Conservation (phyloP, 1,140 invertebrate genomes). For the Diprion similis region DNA sequence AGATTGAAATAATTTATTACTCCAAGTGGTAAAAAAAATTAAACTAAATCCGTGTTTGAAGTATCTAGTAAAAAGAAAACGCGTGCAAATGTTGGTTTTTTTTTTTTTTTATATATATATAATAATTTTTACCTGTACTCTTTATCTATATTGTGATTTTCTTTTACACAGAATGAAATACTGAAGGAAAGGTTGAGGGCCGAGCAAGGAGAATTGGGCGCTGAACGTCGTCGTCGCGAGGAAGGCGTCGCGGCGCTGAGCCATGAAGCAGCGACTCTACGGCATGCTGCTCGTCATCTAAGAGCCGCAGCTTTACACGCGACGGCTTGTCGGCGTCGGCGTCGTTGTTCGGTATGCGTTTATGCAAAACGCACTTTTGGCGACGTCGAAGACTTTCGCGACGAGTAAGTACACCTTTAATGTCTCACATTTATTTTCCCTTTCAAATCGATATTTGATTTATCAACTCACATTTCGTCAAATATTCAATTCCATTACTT, state of each 20-base stretch:
- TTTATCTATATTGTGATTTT: conserved; percentile 4
- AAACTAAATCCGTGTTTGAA: too few species aligned
- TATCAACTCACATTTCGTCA: not conserved
- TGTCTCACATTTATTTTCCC: too few species aligned
- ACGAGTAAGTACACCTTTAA: conserved; percentile 57
- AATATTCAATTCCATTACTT: not conserved
- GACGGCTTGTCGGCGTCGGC: conserved; percentile 55
- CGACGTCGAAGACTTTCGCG: conserved; percentile 60
- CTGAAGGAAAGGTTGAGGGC: conserved; percentile 62
- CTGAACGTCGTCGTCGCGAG: conserved; percentile 50
- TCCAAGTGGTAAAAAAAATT: too few species aligned
- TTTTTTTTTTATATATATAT: too few species aligned
- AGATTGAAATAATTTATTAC: too few species aligned
- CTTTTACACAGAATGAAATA: conserved; percentile 59
- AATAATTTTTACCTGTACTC: not conserved
- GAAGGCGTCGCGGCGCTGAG: conserved; percentile 53
- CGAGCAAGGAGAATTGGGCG: conserved; percentile 59
- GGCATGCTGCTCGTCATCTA: conserved; percentile 53
- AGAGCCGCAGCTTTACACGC: conserved; percentile 54
- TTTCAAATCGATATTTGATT: not conserved
- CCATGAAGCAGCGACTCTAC: conserved; percentile 49
- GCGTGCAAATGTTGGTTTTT: too few species aligned
- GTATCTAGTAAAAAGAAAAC: too few species aligned
- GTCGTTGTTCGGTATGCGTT: conserved; percentile 68
- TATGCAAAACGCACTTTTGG: conserved; percentile 68